Evolutionary conservation across 1,140 invertebrate genomes (phyloP).

Genomic region (Acyrthosiphon pisum): DNA sequence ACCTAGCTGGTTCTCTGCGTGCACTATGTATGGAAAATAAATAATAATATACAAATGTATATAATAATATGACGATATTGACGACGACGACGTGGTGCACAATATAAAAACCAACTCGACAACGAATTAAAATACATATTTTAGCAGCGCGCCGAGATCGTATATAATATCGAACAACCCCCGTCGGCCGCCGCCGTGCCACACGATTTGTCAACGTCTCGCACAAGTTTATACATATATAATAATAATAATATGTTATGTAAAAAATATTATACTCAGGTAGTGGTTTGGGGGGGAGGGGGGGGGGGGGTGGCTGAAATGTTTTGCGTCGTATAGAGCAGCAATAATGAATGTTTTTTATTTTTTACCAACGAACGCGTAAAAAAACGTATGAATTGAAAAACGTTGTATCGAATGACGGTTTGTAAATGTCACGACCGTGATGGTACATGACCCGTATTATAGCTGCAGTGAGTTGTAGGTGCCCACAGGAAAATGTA

Average conservation of each 20-base stretch:
- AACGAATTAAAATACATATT: constrained; percentile 13
- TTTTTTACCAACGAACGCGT: background rate
- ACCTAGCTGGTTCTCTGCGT: background rate
- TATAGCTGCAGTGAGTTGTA: background rate
- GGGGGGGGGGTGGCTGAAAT: background rate
- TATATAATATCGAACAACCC: constrained; percentile 5
- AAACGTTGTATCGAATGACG: background rate
- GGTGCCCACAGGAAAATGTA: background rate
- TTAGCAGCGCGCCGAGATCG: background rate
- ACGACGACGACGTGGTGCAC: background rate
- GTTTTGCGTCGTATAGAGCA: background rate
- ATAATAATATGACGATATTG: background rate
- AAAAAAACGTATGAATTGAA: background rate
- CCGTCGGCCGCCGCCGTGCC: too few species aligned
- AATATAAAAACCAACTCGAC: background rate
- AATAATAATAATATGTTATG: background rate
- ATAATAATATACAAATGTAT: background rate
- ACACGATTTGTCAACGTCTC: constrained; percentile 13
- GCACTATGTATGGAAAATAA: background rate
- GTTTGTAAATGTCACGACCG: background rate
- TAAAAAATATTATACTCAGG: constrained; percentile 13
- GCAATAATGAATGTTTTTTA: background rate
- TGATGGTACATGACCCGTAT: background rate
- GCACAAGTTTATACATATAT: background rate
- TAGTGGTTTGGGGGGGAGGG: background rate